Conservation (phyloP, 2,888 invertebrate genomes). For the Busseola fusca region DNA sequence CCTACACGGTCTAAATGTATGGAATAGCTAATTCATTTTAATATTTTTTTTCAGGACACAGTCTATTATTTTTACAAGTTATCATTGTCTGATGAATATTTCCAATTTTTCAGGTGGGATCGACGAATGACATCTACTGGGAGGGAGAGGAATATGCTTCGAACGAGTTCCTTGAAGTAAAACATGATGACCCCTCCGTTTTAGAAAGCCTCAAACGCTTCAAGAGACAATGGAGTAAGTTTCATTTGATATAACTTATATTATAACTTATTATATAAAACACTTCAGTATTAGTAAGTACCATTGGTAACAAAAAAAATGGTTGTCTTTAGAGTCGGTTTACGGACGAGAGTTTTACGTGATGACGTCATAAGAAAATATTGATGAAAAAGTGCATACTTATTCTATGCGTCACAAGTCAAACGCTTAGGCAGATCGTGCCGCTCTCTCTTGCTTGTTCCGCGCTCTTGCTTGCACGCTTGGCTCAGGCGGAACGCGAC, state of each 20-base stretch:
- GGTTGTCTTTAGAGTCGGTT: too few relatives aligned
- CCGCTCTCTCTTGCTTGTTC: too few relatives aligned
- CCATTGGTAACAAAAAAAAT: background rate
- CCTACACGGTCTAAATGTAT: too few relatives aligned
- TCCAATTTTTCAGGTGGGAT: constrained; percentile 72
- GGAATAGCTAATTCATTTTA: background rate
- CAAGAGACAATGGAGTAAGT: constrained; percentile 63
- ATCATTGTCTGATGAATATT: background rate
- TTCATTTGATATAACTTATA: background rate
- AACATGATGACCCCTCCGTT: constrained; percentile 68
- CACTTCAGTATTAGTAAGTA: too few relatives aligned
- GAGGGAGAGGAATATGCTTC: constrained; percentile 80
- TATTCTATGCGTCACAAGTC: too few relatives aligned
- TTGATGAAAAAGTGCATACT: too few relatives aligned
- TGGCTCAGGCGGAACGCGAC: too few relatives aligned
- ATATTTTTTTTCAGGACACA: background rate
- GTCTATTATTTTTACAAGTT: too few relatives aligned
- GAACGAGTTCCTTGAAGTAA: constrained; percentile 83
- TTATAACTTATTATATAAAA: background rate
- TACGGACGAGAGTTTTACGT: too few relatives aligned
- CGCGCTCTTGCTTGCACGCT: too few relatives aligned
- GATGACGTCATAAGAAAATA: too few relatives aligned
- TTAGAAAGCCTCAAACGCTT: constrained; percentile 68
- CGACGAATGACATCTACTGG: constrained; percentile 80
- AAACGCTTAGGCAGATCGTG: too few relatives aligned